phyloP scores from a whole-genome alignment of 1,140 invertebrate species.

The Sarcophaga bullata region DNA sequence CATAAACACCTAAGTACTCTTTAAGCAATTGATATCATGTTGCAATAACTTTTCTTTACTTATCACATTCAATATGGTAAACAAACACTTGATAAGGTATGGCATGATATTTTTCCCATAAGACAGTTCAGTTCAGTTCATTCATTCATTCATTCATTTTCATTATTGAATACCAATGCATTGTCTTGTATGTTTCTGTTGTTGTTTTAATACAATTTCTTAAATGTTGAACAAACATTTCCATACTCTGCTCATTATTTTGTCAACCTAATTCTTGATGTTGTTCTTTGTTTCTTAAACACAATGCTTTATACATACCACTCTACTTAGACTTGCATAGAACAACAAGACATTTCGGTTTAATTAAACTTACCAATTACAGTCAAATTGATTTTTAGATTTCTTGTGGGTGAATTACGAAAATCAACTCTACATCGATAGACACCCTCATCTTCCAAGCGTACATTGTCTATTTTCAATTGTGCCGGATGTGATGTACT shows the following conservation, averaged over 20 bases:
- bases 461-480: constrained; percentile 78
- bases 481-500: constrained; percentile 75
- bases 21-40: too few species aligned
- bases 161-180: neutral
- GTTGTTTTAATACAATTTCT: neutral
- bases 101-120: neutral
- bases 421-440: constrained; percentile 89
- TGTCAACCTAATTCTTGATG: neutral
- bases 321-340: neutral
- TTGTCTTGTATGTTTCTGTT: too few species aligned
- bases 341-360: too few species aligned
- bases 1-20: too few species aligned
- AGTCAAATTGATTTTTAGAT: constrained; percentile 84
- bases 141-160: neutral
- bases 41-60: too few species aligned
- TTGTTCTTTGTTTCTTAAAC: too few species aligned
- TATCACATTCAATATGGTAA: too few species aligned
- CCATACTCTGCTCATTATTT: neutral
- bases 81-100: too few species aligned
- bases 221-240: neutral
- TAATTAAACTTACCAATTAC: constrained; percentile 78
- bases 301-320: neutral
- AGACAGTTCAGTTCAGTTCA: neutral
- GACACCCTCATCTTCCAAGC: constrained; percentile 80
- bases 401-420: constrained; percentile 83